Percentiles rank a stretch among this genome's conserved stretches.
phyloP scores from a whole-genome alignment of 2,888 invertebrate species.

The Copidosoma aretas region DNA sequence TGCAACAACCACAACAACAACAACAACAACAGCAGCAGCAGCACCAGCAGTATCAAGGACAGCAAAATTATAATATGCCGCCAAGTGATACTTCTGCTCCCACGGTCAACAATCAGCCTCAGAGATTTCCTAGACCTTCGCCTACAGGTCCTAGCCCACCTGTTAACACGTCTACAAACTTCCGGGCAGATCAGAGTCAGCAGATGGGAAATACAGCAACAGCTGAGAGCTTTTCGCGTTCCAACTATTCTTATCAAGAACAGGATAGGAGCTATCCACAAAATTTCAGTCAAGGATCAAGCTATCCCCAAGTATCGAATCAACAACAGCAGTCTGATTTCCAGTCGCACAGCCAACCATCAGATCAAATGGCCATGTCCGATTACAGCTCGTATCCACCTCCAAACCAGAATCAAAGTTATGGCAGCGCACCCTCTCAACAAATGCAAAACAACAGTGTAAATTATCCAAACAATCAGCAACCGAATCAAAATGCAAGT shows the following conservation, averaged over 20 bases:
- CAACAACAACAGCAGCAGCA: slow-evolving; percentile 48
- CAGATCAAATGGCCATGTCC: slow-evolving; percentile 49
- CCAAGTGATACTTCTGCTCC: slow-evolving; percentile 16
- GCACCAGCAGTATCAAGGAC: slow-evolving; percentile 48
- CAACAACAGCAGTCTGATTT: slow-evolving; percentile 46
- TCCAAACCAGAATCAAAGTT: slow-evolving; percentile 53
- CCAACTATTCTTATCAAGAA: slow-evolving; percentile 55
- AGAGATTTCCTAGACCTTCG: slow-evolving; percentile 47
- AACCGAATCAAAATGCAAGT: slow-evolving; percentile 43
- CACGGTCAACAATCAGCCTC: slow-evolving; percentile 41
- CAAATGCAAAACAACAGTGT: slow-evolving; percentile 44
- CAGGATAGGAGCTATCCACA: slow-evolving; percentile 52
- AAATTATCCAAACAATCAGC: slow-evolving; percentile 45
- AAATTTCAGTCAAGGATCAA: slow-evolving; percentile 48
- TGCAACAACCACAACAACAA: slow-evolving; percentile 40
- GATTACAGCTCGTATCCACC: slow-evolving; percentile 53
- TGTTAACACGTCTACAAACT: slow-evolving; percentile 43
- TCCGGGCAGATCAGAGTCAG: slow-evolving; percentile 51
- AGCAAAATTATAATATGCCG: slow-evolving; percentile 41
- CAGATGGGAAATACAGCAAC: slow-evolving; percentile 38
- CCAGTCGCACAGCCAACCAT: slow-evolving; percentile 48
- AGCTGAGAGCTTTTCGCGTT: slow-evolving; percentile 51
- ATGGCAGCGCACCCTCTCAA: slow-evolving; percentile 50
- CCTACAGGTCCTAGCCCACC: slow-evolving; percentile 28
- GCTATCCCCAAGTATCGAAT: slow-evolving; percentile 53